Conservation (phyloP, 2,113 vertebrate genomes). For the Noturus placidus region DNA sequence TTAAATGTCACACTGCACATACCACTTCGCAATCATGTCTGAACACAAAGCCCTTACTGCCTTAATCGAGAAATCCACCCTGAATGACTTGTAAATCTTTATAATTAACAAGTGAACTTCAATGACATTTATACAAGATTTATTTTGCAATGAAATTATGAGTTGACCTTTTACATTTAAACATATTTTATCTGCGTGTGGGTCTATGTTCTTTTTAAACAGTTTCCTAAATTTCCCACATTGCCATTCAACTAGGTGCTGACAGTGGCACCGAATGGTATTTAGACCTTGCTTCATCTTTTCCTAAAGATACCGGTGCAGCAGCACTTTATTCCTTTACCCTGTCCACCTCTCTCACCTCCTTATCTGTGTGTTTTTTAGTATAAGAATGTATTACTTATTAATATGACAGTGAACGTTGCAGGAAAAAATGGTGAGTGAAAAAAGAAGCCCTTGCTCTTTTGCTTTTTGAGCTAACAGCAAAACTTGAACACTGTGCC, state of each 20-base stretch:
- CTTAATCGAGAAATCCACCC: not conserved
- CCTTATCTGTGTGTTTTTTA: not conserved
- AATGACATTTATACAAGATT: not conserved
- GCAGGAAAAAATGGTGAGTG: not conserved
- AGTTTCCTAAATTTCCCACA: not conserved
- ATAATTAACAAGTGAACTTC: not conserved
- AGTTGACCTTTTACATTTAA: not conserved
- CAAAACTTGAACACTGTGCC: not conserved
- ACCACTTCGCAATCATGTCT: not conserved
- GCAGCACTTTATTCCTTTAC: not conserved
- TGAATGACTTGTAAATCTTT: not conserved
- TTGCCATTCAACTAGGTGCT: not conserved
- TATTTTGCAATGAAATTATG: not conserved
- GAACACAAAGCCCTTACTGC: not conserved
- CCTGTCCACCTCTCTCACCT: not conserved
- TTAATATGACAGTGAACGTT: not conserved
- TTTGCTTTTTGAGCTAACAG: not conserved
- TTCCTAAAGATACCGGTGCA: not conserved
- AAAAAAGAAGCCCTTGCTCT: not conserved
- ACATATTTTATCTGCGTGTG: not conserved
- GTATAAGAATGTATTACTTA: not conserved
- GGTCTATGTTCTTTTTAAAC: not conserved
- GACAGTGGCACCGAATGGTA: not conserved
- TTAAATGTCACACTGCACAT: slow-evolving; percentile 19
- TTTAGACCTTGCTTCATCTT: not conserved